phyloP scores from a whole-genome alignment of 2,113 vertebrate species.

The Hystrix cristata region DNA sequence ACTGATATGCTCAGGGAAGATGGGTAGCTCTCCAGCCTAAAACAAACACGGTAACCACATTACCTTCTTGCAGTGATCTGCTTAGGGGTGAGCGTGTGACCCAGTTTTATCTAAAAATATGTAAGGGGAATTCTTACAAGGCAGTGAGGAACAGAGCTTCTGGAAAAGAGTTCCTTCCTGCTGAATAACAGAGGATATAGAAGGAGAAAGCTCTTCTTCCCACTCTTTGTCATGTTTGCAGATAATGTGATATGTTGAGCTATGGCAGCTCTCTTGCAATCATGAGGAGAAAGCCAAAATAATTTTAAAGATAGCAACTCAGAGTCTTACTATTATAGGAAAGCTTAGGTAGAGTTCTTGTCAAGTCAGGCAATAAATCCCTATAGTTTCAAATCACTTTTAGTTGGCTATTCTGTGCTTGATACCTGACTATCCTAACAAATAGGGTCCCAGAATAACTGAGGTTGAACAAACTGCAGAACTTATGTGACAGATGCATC shows the following conservation, averaged over 20 bases:
- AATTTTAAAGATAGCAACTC: background rate
- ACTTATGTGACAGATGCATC: background rate
- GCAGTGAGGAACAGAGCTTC: background rate
- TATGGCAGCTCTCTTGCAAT: background rate
- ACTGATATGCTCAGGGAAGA: background rate
- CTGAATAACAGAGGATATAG: background rate
- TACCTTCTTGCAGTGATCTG: background rate
- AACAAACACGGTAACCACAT: background rate
- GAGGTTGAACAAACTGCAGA: background rate
- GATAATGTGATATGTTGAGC: background rate
- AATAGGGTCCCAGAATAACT: constrained; percentile 14
- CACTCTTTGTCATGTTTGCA: background rate
- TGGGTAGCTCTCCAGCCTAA: background rate
- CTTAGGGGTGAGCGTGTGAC: background rate
- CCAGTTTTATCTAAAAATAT: background rate
- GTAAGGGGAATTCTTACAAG: background rate
- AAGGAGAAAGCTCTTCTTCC: background rate
- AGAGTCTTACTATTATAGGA: background rate
- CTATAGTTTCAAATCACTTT: constrained; percentile 6
- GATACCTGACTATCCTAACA: background rate
- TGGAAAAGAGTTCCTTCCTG: background rate
- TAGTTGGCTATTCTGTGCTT: background rate
- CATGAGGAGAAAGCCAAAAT: background rate
- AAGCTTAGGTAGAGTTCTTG: background rate
- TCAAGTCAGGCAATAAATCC: background rate